Evolutionary conservation across 2,888 invertebrate species (phyloP).

Genomic region (Acrobasis consociella): DNA sequence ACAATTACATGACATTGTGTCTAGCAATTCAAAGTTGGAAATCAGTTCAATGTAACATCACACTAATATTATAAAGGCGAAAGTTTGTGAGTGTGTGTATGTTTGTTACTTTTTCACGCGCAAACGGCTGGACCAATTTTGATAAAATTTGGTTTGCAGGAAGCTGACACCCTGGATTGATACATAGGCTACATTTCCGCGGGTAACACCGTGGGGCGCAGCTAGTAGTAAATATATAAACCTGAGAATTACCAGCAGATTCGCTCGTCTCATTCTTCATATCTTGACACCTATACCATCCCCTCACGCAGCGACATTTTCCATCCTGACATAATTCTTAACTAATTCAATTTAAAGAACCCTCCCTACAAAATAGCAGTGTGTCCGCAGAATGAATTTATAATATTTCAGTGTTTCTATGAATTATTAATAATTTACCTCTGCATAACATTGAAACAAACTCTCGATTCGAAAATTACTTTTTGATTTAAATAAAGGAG

Average conservation of each 20-base stretch:
- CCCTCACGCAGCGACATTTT: conserved; percentile 10
- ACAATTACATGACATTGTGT: too few species aligned
- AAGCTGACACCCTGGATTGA: too few species aligned
- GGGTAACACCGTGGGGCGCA: too few species aligned
- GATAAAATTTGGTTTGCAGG: too few species aligned
- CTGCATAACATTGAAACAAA: conserved; percentile 16
- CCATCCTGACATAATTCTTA: conserved; percentile 18
- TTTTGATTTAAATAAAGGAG: conserved; percentile 10
- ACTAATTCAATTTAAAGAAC: conserved; percentile 23
- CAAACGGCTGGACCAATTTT: too few species aligned
- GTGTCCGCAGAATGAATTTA: conserved; percentile 23
- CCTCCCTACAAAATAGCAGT: conserved; percentile 19
- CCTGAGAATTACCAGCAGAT: not conserved
- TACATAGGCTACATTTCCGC: too few species aligned
- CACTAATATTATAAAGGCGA: too few species aligned
- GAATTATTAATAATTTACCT: conserved; percentile 23
- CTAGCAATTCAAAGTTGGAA: not conserved
- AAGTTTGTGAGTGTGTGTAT: too few species aligned
- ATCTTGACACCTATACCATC: conserved; percentile 11
- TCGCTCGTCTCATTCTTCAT: conserved; percentile 15
- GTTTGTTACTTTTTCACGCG: too few species aligned
- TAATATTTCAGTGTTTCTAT: conserved; percentile 23
- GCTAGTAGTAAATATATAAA: too few species aligned
- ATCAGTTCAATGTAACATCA: not conserved
- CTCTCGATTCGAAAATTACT: conserved; percentile 15